phyloP scores from a whole-genome alignment of 2,113 vertebrate genomes.

The Neolamprologus ventralis region DNA sequence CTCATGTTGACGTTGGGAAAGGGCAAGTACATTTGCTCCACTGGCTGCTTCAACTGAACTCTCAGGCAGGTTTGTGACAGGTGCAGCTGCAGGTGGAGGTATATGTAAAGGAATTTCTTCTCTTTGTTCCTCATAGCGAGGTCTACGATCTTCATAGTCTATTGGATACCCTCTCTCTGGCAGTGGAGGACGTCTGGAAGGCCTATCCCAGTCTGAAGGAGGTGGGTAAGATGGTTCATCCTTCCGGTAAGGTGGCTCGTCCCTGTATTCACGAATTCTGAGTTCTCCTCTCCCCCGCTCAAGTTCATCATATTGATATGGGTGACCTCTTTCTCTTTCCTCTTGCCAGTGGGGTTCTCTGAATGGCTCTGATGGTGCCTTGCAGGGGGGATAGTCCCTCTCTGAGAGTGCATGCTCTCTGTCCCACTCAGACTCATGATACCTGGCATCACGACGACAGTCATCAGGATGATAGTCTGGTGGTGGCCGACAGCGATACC shows the following conservation, averaged over 20 bases:
- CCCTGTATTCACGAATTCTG: conserved; percentile 81
- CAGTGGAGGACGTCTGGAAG: conserved; percentile 35
- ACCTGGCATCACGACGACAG: conserved; percentile 76
- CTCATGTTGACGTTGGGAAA: conserved; percentile 96
- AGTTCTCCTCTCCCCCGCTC: conserved; percentile 78
- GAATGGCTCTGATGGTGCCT: conserved; percentile 79
- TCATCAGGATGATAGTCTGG: conserved; percentile 73
- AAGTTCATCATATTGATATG: conserved; percentile 78
- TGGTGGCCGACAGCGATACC: conserved; percentile 71
- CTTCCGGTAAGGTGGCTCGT: conserved; percentile 71
- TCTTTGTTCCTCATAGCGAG: conserved; percentile 68
- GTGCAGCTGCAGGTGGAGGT: conserved; percentile 20
- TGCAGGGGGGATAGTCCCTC: conserved; percentile 75
- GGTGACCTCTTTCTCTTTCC: conserved; percentile 62
- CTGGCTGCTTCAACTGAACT: conserved; percentile 64
- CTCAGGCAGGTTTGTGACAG: conserved; percentile 66
- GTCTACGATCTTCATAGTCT: conserved; percentile 54
- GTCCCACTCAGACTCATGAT: conserved; percentile 78
- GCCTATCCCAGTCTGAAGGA: conserved; percentile 80
- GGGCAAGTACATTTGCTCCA: conserved; percentile 81
- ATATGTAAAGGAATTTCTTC: conserved; percentile 50
- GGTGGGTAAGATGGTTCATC: conserved; percentile 75
- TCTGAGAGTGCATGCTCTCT: conserved; percentile 71
- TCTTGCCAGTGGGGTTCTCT: conserved; percentile 82
- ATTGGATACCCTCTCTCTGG: conserved; percentile 56